Evolutionary conservation across 2,113 vertebrate genomes (phyloP), one percentile per base, ranked within the genome.

Genomic region (Sinocyclocheilus anshuiensis): DNA sequence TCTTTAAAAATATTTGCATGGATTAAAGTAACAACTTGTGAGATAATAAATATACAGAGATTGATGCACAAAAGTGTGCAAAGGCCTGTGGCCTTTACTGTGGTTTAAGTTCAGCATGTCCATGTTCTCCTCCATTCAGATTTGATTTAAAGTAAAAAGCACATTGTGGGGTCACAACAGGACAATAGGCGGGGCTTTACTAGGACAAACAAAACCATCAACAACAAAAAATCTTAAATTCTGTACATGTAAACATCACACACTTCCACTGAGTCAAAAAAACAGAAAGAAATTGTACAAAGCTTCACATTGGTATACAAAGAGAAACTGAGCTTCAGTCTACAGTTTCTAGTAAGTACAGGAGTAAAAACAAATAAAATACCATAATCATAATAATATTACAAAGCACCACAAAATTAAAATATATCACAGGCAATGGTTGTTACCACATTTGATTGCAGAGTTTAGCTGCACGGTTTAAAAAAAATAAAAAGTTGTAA

Each of bases 161-260:
- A 78, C 81, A 71, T 85, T 87, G 81, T 82, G 57, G 50, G 86
- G 83, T 75, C 67, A 72, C 42, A 16, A 84, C 36, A 77, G 86
- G 77, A 87, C 57, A 65, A 81, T 67, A 89, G 63, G 55, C 20
- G 61, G 86, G 89, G 86, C 78, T 86, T 80, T 85, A 63, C 36
- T 77, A 61, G 45, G 76, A 83, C 86, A 45, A 87, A 80, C 67
- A 84, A 81, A 90, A 92, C 79, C 85, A 89, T 92, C 91, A 53
- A 77, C 81, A 22, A 59, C 22, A 50, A 15, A 45, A 45, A 45
- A 11, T 45, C 9, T 45, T 45, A 10, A 96, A 96, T 95, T 97
- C 98, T 99, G 97, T 99, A 99, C 97, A 99, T 99, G 98, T 99
- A 99, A 99, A 99, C 98, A 99, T 98, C 96, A 99, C 97, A 99